These are phyloP conservation scores for Aporophyla lueneburgensis DNA, from an alignment of 2,888 invertebrate species.

Conservation along the genomic window DNA sequence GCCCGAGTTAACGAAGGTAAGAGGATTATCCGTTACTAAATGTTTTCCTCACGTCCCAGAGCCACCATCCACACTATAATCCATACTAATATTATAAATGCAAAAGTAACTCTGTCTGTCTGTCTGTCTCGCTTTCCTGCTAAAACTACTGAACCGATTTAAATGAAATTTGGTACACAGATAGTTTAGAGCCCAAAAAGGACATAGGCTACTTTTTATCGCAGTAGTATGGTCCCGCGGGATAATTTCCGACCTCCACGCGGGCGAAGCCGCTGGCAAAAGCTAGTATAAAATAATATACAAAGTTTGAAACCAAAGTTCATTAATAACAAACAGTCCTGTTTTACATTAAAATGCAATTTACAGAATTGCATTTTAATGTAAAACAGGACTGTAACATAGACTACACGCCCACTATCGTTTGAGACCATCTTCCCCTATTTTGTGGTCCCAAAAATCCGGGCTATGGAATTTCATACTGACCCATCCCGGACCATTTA, in stretches of 20 bases:
- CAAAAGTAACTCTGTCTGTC: too few relatives aligned
- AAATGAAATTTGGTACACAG: too few relatives aligned
- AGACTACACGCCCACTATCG: slow-evolving; percentile 27
- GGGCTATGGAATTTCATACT: slow-evolving; percentile 68
- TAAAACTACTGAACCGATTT: too few relatives aligned
- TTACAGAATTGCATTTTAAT: slow-evolving; percentile 52
- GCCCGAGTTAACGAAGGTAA: neutral
- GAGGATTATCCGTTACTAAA: slow-evolving; percentile 17
- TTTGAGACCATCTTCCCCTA: slow-evolving; percentile 35
- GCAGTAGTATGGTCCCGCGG: too few relatives aligned
- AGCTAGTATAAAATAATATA: slow-evolving; percentile 31
- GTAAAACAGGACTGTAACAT: slow-evolving; percentile 34
- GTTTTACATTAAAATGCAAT: too few relatives aligned
- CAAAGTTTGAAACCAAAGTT: slow-evolving; percentile 36
- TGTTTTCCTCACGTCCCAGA: slow-evolving; percentile 29
- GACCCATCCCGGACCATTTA: slow-evolving; percentile 69
- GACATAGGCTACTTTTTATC: too few relatives aligned
- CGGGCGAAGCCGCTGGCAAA: too few relatives aligned
- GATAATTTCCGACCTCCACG: too few relatives aligned
- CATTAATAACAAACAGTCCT: slow-evolving; percentile 7
- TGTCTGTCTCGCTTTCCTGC: too few relatives aligned
- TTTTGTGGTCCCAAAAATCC: slow-evolving; percentile 67
- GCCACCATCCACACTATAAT: too few relatives aligned
- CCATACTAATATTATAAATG: too few relatives aligned
- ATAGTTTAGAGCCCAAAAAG: too few relatives aligned